Conservation (phyloP, 2,797 vertebrate genomes). For the Anabas testudineus region DNA sequence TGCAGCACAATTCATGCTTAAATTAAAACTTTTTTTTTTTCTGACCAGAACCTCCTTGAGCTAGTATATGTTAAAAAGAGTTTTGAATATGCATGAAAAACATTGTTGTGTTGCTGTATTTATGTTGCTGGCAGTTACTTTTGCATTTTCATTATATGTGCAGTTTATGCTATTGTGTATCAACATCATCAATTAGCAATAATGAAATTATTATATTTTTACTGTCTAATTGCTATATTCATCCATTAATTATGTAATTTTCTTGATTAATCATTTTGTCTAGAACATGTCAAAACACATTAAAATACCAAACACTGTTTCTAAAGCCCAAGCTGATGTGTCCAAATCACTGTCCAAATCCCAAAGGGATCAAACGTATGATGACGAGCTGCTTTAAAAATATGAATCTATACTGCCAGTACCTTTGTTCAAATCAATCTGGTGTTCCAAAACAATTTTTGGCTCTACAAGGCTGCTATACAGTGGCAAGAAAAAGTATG, state of each 20-base stretch:
- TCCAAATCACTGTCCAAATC: neutral
- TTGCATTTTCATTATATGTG: neutral
- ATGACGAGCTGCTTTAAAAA: neutral
- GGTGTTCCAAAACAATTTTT: neutral
- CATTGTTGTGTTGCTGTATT: neutral
- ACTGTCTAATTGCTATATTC: neutral
- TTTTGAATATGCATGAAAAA: slow-evolving; percentile 12
- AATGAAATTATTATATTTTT: too few species aligned
- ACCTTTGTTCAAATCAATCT: neutral
- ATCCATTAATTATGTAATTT: neutral
- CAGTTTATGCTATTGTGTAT: neutral
- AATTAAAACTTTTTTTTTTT: neutral
- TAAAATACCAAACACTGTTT: neutral
- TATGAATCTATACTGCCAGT: neutral
- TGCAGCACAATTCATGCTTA: slow-evolving; percentile 26
- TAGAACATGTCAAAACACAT: neutral
- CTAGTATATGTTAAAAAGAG: slow-evolving; percentile 1
- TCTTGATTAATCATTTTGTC: neutral
- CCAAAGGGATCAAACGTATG: slow-evolving; percentile 1
- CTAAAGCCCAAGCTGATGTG: neutral
- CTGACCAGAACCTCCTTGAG: slow-evolving; percentile 22
- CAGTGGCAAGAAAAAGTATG: too few species aligned
- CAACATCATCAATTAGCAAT: slow-evolving; percentile 8
- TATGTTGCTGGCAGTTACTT: neutral
- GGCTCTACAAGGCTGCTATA: neutral